Conservation (phyloP, 2,113 vertebrate species). For the Leptodactylus fuscus region DNA sequence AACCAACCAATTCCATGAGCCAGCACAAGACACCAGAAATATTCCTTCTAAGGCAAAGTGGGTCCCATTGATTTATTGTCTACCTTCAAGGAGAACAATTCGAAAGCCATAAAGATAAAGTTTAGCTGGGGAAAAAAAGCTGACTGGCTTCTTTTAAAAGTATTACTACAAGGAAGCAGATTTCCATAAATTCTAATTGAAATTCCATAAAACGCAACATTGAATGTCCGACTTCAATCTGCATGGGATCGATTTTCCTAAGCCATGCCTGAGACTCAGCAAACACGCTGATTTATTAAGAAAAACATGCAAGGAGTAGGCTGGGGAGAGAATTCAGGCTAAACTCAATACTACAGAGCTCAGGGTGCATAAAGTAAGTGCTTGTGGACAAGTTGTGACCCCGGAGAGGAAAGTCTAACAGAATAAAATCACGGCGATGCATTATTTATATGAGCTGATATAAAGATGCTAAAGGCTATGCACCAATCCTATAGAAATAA, state of each 20-base stretch:
- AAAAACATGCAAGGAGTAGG: conserved; percentile 5
- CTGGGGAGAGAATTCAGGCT: not conserved
- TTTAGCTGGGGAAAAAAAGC: conserved; percentile 64
- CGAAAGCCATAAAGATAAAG: conserved; percentile 60
- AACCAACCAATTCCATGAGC: conserved; percentile 49
- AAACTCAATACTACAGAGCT: not conserved
- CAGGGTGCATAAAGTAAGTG: not conserved
- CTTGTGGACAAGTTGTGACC: not conserved
- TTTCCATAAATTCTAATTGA: conserved; percentile 54
- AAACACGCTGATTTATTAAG: conserved; percentile 46
- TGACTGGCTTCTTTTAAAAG: conserved; percentile 37
- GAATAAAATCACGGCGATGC: not conserved
- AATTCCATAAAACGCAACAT: conserved; percentile 48
- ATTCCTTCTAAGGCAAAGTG: conserved; percentile 67
- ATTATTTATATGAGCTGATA: not conserved
- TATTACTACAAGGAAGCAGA: not conserved
- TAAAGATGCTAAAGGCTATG: not conserved
- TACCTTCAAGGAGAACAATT: conserved; percentile 69
- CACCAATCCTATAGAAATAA: not conserved
- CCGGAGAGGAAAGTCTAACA: not conserved
- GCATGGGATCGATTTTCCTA: conserved; percentile 50
- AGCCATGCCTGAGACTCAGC: not conserved
- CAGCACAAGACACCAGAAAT: conserved; percentile 57
- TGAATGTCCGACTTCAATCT: not conserved
- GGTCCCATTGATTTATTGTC: conserved; percentile 72